phyloP scores from a whole-genome alignment of 1,140 invertebrate species.

The Pseudomyrmex flavicornis region DNA sequence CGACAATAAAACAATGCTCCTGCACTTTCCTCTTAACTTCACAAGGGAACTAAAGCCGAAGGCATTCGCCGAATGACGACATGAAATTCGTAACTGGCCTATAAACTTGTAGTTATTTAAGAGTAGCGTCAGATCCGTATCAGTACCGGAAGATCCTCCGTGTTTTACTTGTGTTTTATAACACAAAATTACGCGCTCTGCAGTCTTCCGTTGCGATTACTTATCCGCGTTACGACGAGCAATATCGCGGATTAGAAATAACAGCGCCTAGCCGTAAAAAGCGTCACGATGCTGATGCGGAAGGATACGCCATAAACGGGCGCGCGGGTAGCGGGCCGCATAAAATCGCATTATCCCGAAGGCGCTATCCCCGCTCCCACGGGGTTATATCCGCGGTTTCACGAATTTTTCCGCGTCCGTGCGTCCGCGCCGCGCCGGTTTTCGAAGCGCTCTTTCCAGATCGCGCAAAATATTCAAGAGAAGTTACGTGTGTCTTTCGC shows the following conservation, averaged over 20 bases:
- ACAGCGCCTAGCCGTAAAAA: conserved; percentile 9
- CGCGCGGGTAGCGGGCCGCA: conserved; percentile 16
- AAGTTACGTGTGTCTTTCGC: conserved; percentile 66
- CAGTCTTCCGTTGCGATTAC: conserved; percentile 3
- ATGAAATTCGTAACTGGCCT: conserved; percentile 1
- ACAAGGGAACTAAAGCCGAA: background rate
- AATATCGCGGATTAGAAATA: conserved; percentile 51
- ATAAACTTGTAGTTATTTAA: conserved; percentile 5
- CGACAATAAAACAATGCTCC: no score
- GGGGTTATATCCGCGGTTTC: conserved; percentile 49
- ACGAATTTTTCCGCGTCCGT: conserved; percentile 67
- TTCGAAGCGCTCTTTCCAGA: conserved; percentile 52
- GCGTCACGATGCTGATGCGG: conserved; percentile 1
- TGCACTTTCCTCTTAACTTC: background rate
- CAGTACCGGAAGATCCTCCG: no score
- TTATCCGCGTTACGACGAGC: conserved; percentile 21
- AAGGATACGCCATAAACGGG: conserved; percentile 43
- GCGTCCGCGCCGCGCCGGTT: conserved; percentile 27
- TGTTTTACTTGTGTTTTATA: background rate
- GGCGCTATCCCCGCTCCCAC: conserved; percentile 45
- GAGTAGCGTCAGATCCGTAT: no score
- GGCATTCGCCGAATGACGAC: background rate
- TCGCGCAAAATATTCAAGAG: conserved; percentile 66
- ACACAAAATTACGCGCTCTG: background rate
- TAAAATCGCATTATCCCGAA: conserved; percentile 61